Base-by-base conservation (phyloP, 2,113 vertebrate genomes). In the Sylvilagus bachmani region DNA sequence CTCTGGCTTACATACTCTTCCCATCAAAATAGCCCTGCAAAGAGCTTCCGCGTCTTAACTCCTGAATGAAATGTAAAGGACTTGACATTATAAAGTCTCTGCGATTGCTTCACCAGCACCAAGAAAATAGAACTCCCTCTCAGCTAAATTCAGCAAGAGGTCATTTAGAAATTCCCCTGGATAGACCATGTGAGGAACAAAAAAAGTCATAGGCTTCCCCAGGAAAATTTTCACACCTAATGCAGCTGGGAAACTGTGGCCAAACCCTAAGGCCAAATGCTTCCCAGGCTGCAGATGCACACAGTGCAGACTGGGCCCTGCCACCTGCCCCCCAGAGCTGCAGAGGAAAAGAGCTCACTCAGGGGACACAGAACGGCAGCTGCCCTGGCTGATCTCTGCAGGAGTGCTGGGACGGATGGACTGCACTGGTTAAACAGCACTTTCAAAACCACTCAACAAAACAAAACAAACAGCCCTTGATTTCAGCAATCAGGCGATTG, bases 41-140 rank as follows among this genome's bases (percentile, higher is more conserved):
- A 89, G 82, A 94, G 33, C 17, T 84, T 90, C 21, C 17, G 8
- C 64, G 66, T 75, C 82, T 91, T 93, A 77, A 94, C 44, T 81
- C 44, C 67, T 71, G 31, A 70, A 69, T 81, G 64, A 94, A 77
- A 93, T 33, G 19, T 29, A 86, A 86, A 89, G 27, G 31, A 81
- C 13, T 58, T 89, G 61, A 58, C 73, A 82, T 77, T 62, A 49
- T 49, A 85, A 91, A 66, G 12, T 73, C 38, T 86, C 66, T 55
- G 38, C 81, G 33, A 33, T 80, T n/a, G 29, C 93, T 89, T 89
- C 36, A 55, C 53, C 14, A 88, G 12, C 21, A 61, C 22, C 8
- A 61, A 22, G 24, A 61, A 89, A 83, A 78, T n/a, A 79, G 84
- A 92, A 38, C n/a, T 89, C 10, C 22, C 58, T 87, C n/a, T 74